Evolutionary conservation across 1,140 invertebrate species (phyloP).

Genomic region (Drosophila baimaii): DNA sequence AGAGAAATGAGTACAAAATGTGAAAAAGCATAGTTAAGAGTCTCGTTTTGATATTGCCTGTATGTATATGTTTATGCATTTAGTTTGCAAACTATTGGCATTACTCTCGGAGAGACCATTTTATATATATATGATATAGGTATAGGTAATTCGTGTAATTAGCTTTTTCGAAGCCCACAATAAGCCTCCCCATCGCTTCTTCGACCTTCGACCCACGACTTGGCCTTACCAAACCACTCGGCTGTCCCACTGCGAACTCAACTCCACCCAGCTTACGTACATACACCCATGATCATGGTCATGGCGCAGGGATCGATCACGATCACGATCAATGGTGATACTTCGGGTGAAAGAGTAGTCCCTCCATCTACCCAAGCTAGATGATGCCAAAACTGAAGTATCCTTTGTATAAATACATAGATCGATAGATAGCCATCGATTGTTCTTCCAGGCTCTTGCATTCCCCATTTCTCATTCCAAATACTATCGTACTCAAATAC

Average conservation of each 20-base stretch:
- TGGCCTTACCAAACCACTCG: background rate
- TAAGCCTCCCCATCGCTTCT: slow-evolving; percentile 7
- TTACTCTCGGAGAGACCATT: slow-evolving; percentile 10
- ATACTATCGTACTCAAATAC: too few relatives aligned
- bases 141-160: slow-evolving; percentile 7
- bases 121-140: slow-evolving; percentile 7
- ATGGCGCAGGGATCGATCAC: slow-evolving; percentile 29
- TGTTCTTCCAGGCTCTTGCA: slow-evolving; percentile 61
- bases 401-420: slow-evolving; percentile 31
- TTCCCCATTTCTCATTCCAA: slow-evolving; percentile 17
- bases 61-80: slow-evolving; percentile 11
- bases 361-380: slow-evolving; percentile 39
- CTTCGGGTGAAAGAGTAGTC: slow-evolving; percentile 38
- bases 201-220: slow-evolving; percentile 2
- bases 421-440: slow-evolving; percentile 44
- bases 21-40: slow-evolving; percentile 30
- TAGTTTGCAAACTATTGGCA: slow-evolving; percentile 36
- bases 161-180: slow-evolving; percentile 2
- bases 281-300: slow-evolving; percentile 3
- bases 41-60: slow-evolving; percentile 41
- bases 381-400: slow-evolving; percentile 31
- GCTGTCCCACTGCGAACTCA: slow-evolving; percentile 16
- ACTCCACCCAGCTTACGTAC: slow-evolving; percentile 1
- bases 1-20: slow-evolving; percentile 60
- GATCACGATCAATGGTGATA: background rate